Evolutionary conservation across 2,113 vertebrate genomes (phyloP).

Genomic region (Bombycilla garrulus): DNA sequence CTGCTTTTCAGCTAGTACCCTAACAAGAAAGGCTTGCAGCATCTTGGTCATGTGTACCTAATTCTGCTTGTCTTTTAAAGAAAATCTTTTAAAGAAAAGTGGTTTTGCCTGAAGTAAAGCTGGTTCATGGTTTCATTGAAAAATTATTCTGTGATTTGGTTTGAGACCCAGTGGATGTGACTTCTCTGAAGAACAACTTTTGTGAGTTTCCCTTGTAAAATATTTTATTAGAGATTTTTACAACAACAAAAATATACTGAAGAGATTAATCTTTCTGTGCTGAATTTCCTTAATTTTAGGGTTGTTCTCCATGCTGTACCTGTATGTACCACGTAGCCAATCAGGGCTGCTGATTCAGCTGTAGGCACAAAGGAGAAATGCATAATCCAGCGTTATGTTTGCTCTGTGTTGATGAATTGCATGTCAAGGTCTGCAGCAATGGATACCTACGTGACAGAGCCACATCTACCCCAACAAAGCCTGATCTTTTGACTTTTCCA

Average conservation of each 20-base stretch:
- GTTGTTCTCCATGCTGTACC: neutral
- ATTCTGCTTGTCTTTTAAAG: neutral
- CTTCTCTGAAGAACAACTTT: neutral
- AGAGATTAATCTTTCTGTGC: neutral
- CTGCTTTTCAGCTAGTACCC: neutral
- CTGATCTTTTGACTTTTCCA: neutral
- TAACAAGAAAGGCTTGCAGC: neutral
- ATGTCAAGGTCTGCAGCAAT: neutral
- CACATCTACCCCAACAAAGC: neutral
- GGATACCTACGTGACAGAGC: neutral
- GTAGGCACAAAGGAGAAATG: neutral
- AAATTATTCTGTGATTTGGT: neutral
- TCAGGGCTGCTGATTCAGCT: neutral
- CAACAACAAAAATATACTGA: neutral
- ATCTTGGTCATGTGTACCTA: neutral
- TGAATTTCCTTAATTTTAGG: neutral
- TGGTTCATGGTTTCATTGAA: neutral
- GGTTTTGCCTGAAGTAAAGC: neutral
- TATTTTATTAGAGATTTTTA: neutral
- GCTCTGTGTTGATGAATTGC: neutral
- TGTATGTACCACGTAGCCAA: neutral
- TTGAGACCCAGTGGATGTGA: neutral
- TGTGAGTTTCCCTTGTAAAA: neutral
- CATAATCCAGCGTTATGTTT: accelerated
- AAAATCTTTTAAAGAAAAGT: neutral